Conservation (phyloP, 1,140 invertebrate species). For the Mycetomoellerius zeteki region DNA sequence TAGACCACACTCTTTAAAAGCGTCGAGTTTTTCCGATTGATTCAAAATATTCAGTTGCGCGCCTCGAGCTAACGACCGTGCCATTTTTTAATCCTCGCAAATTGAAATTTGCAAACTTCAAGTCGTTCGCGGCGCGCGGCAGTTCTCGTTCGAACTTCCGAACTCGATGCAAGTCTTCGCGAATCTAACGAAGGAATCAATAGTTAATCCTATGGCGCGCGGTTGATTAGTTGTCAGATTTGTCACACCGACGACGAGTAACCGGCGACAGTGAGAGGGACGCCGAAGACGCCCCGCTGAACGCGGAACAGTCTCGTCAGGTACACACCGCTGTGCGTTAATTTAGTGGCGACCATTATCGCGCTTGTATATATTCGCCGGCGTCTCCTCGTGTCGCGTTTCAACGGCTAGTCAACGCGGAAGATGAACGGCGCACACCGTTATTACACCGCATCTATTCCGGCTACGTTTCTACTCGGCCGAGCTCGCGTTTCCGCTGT, state of each 20-base stretch:
- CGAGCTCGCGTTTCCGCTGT: constrained; percentile 56
- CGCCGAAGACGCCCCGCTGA: not conserved
- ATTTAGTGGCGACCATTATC: constrained; percentile 79
- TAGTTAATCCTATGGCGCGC: not conserved
- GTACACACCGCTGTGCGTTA: constrained; percentile 64
- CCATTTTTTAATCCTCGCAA: not conserved
- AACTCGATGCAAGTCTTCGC: constrained; percentile 22
- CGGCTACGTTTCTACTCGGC: constrained; percentile 71
- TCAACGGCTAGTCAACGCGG: constrained; percentile 66
- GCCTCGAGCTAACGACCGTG: not conserved
- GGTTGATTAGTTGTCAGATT: not conserved
- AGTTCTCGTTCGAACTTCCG: not conserved
- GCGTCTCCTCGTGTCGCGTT: constrained; percentile 61
- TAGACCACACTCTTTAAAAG: not conserved
- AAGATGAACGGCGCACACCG: constrained; percentile 77
- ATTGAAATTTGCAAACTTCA: too few species aligned
- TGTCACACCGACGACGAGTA: not conserved
- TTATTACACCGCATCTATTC: constrained; percentile 80
- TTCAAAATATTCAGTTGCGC: not conserved
- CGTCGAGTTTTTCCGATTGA: not conserved
- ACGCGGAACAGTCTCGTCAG: constrained; percentile 17
- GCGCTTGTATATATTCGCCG: constrained; percentile 64
- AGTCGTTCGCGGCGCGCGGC: not conserved
- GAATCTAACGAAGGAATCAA: constrained; percentile 20
- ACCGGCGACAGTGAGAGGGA: not conserved